A percentile compares a stretch with the other conserved stretches of the same genome.
Evolutionary conservation across 2,113 vertebrate genomes (phyloP).

Genomic region (Marcusenius ussheri): DNA sequence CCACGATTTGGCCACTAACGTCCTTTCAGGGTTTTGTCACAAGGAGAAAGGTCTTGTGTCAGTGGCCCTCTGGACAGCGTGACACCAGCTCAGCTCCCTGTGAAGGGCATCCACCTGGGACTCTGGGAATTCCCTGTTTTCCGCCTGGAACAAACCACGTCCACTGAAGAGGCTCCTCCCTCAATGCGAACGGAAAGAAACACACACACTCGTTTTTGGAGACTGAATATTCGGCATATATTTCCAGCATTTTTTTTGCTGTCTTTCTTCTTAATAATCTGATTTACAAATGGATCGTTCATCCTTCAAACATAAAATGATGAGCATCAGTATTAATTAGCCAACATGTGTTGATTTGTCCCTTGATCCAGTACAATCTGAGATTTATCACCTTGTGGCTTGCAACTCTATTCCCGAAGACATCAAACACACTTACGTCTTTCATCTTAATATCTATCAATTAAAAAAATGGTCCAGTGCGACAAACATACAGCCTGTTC

Average conservation of each 20-base stretch:
- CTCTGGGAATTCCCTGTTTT: not conserved
- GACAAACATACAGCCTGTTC: not conserved
- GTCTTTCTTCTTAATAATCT: not conserved
- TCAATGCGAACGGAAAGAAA: not conserved
- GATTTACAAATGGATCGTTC: not conserved
- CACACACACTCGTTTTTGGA: not conserved
- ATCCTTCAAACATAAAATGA: not conserved
- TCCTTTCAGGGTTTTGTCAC: not conserved
- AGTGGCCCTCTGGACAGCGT: not conserved
- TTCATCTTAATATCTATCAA: not conserved
- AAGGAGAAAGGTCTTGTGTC: not conserved
- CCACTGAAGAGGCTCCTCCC: not conserved
- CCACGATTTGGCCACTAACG: not conserved
- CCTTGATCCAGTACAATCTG: not conserved
- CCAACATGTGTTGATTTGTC: not conserved
- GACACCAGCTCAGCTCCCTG: not conserved
- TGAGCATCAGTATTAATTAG: not conserved
- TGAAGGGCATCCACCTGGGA: not conserved
- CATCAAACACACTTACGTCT: not conserved
- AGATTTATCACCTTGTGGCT: not conserved
- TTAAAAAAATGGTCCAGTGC: not conserved
- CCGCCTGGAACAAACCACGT: not conserved
- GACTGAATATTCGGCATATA: not conserved
- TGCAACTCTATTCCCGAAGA: not conserved
- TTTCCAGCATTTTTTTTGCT: not conserved